Conservation (phyloP, 2,888 invertebrate species). For the Erynnis tages region DNA sequence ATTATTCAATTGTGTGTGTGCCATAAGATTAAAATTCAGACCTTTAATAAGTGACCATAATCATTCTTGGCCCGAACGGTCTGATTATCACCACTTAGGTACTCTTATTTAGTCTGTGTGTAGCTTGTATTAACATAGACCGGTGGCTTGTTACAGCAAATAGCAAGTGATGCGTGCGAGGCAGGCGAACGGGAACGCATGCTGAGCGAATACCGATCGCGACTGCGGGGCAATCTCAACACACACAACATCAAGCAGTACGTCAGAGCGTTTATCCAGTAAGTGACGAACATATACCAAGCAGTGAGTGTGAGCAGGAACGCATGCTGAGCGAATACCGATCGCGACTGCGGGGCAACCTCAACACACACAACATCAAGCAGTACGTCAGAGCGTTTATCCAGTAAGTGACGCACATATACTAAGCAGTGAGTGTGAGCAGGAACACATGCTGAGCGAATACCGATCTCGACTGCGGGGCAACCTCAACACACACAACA, state of each 20-base stretch:
- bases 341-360: slow-evolving; percentile 86
- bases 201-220: slow-evolving; percentile 88
- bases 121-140: too few relatives aligned
- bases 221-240: slow-evolving; percentile 88
- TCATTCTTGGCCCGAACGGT: too few relatives aligned
- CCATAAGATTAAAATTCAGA: too few relatives aligned
- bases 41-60: too few relatives aligned
- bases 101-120: too few relatives aligned
- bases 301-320: slow-evolving; percentile 80
- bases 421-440: slow-evolving; percentile 63
- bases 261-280: slow-evolving; percentile 92
- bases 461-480: slow-evolving; percentile 88
- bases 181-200: slow-evolving; percentile 86
- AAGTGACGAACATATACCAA: slow-evolving; percentile 76
- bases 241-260: slow-evolving; percentile 90
- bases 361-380: slow-evolving; percentile 91
- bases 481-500: slow-evolving; percentile 89
- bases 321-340: slow-evolving; percentile 89
- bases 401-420: slow-evolving; percentile 85
- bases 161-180: slow-evolving; percentile 60
- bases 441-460: slow-evolving; percentile 88
- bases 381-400: slow-evolving; percentile 91
- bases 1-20: too few relatives aligned
- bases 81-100: too few relatives aligned
- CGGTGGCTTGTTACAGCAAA: slow-evolving; percentile 53